A percentile compares a stretch with the other conserved stretches of the same genome.
phyloP scores from a whole-genome alignment of 2,797 vertebrate species.

The Centroberyx gerrardi region DNA sequence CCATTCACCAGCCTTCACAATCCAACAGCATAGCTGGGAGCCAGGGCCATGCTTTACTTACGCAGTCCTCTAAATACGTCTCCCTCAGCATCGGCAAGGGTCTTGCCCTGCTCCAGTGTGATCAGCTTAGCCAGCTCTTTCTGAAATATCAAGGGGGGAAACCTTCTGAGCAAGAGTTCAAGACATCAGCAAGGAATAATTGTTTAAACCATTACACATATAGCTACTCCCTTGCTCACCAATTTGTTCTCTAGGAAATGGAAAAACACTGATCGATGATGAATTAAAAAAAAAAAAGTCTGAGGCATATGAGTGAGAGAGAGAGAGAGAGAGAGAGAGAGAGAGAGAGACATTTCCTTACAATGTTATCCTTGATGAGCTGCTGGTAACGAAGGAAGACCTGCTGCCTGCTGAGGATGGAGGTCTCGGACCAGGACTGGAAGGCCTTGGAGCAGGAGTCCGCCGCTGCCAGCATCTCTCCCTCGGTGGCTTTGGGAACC shows the following conservation, averaged over 20 bases:
- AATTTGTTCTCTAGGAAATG: not conserved
- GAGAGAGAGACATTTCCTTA: conserved; percentile 61
- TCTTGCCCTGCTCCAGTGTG: conserved; percentile 98
- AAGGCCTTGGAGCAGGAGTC: conserved; percentile 92
- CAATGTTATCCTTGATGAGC: conserved; percentile 98
- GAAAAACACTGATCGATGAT: not conserved
- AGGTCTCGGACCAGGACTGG: conserved; percentile 93
- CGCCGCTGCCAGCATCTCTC: conserved; percentile 94
- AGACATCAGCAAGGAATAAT: not conserved
- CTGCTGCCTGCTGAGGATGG: conserved; percentile 95
- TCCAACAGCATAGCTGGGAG: conserved; percentile 2
- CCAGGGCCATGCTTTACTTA: conserved; percentile 83
- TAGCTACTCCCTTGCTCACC: not conserved
- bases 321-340: not conserved
- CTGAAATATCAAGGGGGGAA: conserved; percentile 80
- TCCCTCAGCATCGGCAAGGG: conserved; percentile 98
- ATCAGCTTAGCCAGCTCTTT: conserved; percentile 96
- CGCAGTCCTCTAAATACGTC: conserved; percentile 98
- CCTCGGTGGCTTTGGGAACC: conserved; percentile 93
- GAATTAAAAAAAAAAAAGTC: not conserved
- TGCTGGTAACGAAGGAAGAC: conserved; percentile 97
- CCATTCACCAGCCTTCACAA: conserved; percentile 25
- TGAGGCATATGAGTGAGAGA: not conserved
- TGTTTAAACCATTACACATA: too few species aligned
- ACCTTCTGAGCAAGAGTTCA: not conserved